phyloP scores from a whole-genome alignment of 2,888 invertebrate genomes.

The Dermolepida albohirtum region DNA sequence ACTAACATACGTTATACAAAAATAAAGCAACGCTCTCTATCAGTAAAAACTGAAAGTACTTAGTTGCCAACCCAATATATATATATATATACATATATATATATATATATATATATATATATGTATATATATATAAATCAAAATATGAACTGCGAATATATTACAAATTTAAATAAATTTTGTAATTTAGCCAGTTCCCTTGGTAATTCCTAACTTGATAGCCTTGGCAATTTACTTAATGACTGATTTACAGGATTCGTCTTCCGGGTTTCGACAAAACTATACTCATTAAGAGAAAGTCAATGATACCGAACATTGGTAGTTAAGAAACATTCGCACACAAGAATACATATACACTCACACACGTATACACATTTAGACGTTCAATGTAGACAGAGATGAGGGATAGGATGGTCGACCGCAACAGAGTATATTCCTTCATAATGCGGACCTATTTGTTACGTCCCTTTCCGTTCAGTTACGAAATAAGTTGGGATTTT shows the following conservation, averaged over 20 bases:
- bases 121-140: no score
- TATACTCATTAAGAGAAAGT: slow-evolving; percentile 33
- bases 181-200: slow-evolving; percentile 12
- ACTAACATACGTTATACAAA: no score
- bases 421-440: slow-evolving; percentile 51
- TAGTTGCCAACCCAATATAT: no score
- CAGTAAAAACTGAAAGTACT: no score
- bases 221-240: slow-evolving; percentile 22
- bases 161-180: slow-evolving; percentile 8
- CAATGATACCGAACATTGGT: slow-evolving; percentile 23
- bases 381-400: slow-evolving; percentile 46
- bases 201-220: slow-evolving; percentile 9
- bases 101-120: no score
- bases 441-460: slow-evolving; percentile 55
- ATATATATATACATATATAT: no score
- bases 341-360: background rate
- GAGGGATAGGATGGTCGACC: slow-evolving; percentile 51
- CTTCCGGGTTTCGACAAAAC: slow-evolving; percentile 18
- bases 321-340: slow-evolving; percentile 29
- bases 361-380: background rate
- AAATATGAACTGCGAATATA: no score
- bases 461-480: slow-evolving; percentile 53
- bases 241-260: slow-evolving; percentile 27
- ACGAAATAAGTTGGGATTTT: slow-evolving; percentile 60
- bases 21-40: no score